Percentiles rank a stretch among this genome's conserved stretches.
Conservation (phyloP, 2,888 invertebrate genomes). For the Laspeyria flexula region DNA sequence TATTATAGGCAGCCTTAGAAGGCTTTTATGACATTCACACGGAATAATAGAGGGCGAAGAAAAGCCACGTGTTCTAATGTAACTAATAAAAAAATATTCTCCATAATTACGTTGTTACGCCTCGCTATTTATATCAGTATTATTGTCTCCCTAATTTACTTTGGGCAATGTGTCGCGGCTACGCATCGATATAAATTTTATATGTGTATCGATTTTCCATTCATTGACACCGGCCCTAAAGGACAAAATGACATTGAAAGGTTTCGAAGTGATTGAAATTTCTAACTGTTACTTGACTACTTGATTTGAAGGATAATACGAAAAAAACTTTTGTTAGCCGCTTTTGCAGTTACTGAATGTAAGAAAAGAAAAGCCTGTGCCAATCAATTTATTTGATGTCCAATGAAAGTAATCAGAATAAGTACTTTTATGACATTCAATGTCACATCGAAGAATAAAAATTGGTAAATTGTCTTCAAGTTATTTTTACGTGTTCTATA, state of each 20-base stretch:
- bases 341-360: conserved; percentile 16
- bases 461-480: not conserved
- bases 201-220: conserved; percentile 33
- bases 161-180: conserved; percentile 12
- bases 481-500: too few species aligned
- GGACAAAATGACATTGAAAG: conserved; percentile 18
- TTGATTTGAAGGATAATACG: conserved; percentile 29
- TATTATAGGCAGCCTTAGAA: too few species aligned
- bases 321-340: conserved; percentile 8
- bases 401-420: conserved; percentile 39
- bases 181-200: conserved; percentile 29
- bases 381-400: conserved; percentile 38
- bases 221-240: conserved; percentile 10
- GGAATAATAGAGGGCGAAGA: not conserved
- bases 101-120: conserved; percentile 5
- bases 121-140: conserved; percentile 19
- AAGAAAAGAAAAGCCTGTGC: conserved; percentile 32
- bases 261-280: conserved; percentile 20
- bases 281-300: conserved; percentile 18
- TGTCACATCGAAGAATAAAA: conserved; percentile 15
- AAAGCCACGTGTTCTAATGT: not conserved
- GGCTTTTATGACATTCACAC: not conserved
- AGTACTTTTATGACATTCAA: conserved; percentile 33
- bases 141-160: conserved; percentile 22
- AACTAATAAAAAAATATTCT: not conserved